Evolutionary conservation across 2,797 vertebrate species (phyloP).

Genomic region (Hipposideros larvatus): DNA sequence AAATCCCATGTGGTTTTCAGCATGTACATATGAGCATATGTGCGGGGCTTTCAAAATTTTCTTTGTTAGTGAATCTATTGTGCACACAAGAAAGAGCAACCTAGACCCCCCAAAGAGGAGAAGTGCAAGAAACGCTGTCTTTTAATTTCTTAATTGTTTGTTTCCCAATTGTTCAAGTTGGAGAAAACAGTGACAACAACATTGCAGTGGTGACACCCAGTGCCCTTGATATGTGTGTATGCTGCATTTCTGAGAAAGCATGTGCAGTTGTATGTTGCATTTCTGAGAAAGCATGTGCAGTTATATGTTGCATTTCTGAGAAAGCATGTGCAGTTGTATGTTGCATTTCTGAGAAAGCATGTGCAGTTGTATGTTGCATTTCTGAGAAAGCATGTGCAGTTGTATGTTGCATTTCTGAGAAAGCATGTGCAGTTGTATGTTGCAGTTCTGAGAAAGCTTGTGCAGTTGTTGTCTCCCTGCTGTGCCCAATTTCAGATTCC

Average conservation of each 20-base stretch:
- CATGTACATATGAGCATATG: not conserved
- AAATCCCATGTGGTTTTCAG: conserved; percentile 57
- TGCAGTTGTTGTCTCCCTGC: not conserved
- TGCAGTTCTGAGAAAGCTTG: not conserved
- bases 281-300: not conserved
- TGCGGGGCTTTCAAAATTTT: conserved; percentile 61
- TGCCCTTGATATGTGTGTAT: not conserved
- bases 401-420: not conserved
- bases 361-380: not conserved
- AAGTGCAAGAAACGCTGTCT: not conserved
- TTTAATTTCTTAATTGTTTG: conserved; percentile 1
- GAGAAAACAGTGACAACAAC: not conserved
- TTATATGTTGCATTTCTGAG: not conserved
- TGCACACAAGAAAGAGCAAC: not conserved
- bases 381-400: not conserved
- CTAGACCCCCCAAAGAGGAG: not conserved
- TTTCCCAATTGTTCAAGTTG: not conserved
- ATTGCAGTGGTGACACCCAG: not conserved
- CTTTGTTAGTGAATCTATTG: conserved; percentile 60
- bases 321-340: no score
- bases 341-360: not conserved
- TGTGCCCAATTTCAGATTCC: conserved; percentile 25
- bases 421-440: not conserved
- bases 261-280: not conserved
- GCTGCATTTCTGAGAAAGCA: not conserved